phyloP scores from a whole-genome alignment of 2,113 vertebrate species.

The Steatornis caripensis region DNA sequence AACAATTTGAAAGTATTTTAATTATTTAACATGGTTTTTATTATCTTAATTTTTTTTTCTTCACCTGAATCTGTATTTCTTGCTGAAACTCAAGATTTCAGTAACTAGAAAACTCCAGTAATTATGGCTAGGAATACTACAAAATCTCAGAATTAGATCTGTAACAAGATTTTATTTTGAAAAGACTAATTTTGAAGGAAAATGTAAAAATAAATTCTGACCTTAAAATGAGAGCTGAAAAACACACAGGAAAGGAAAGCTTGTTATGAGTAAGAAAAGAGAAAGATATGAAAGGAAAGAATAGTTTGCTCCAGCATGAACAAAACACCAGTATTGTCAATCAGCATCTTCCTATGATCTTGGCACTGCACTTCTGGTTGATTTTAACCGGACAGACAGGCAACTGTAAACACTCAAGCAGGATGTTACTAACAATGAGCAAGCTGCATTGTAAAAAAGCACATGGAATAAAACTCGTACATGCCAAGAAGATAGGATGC shows the following conservation, averaged over 20 bases:
- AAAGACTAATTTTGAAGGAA: background rate
- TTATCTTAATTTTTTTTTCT: background rate
- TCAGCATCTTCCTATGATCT: background rate
- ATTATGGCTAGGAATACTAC: background rate
- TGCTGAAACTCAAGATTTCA: background rate
- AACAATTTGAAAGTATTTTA: background rate
- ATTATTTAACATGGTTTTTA: background rate
- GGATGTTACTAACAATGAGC: background rate
- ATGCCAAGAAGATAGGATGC: background rate
- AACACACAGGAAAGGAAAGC: background rate
- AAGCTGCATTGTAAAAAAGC: background rate
- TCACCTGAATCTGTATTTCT: background rate
- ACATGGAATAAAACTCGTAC: background rate
- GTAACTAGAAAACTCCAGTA: background rate
- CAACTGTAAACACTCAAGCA: background rate
- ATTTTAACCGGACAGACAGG: background rate
- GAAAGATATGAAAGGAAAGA: background rate
- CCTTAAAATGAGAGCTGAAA: background rate
- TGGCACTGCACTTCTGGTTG: background rate
- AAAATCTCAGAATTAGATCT: background rate
- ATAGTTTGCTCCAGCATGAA: background rate
- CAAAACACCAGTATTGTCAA: background rate
- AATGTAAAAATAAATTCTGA: background rate
- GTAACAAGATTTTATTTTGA: background rate
- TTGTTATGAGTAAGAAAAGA: background rate